phyloP scores from a whole-genome alignment of 2,888 invertebrate species.

The Drosophila kokeensis region DNA sequence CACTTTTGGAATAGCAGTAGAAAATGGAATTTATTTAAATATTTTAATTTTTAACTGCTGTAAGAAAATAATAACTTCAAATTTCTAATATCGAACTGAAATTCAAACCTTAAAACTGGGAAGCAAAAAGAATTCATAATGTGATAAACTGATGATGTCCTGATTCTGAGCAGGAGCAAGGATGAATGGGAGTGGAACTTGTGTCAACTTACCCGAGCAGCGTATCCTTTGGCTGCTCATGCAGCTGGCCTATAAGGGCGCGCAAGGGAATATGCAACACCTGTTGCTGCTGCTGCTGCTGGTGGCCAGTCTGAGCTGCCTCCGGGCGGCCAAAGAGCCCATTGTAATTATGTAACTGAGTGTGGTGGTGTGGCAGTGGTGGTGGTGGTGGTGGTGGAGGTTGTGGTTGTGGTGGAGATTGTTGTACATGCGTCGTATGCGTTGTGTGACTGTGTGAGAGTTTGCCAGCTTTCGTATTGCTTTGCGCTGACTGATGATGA shows the following conservation, averaged over 20 bases:
- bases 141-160: background rate
- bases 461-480: conserved; percentile 60
- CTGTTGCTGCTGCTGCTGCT: conserved; percentile 56
- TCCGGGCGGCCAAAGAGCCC: conserved; percentile 53
- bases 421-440: conserved; percentile 40
- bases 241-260: conserved; percentile 69
- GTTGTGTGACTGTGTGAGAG: conserved; percentile 49
- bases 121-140: background rate
- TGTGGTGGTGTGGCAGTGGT: conserved; percentile 27
- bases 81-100: background rate
- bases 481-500: conserved; percentile 61
- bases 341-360: conserved; percentile 53
- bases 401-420: conserved; percentile 11
- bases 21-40: background rate
- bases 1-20: background rate
- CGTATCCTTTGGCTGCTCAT: conserved; percentile 66
- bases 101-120: background rate
- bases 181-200: background rate
- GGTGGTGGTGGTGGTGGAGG: conserved; percentile 14
- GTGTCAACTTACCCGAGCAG: conserved; percentile 66
- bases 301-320: background rate
- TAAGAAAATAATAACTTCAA: background rate
- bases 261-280: conserved; percentile 80
- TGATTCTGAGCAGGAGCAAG: background rate
- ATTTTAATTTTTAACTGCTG: background rate